A percentile compares a stretch with the other conserved stretches of the same genome.
Conservation (phyloP, 2,888 invertebrate genomes). For the Plemyria rubiginata region DNA sequence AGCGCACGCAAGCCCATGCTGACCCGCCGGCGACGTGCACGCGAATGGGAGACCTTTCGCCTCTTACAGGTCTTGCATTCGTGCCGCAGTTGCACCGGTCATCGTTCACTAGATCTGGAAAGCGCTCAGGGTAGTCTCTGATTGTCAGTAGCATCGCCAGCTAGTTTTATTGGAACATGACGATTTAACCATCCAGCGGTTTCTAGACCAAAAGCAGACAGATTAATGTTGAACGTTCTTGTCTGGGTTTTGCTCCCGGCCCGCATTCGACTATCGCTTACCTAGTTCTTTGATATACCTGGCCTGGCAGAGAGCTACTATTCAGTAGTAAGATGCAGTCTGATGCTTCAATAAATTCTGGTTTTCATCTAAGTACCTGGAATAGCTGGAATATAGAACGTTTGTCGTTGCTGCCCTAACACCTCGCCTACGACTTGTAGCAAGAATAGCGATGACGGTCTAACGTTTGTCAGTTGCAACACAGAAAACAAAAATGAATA, state of each 20-base stretch:
- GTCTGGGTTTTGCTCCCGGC: no score
- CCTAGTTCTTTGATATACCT: not conserved
- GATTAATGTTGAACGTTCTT: no score
- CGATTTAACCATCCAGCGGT: not conserved
- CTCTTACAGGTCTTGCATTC: not conserved
- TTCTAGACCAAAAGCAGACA: not conserved
- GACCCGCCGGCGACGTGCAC: not conserved
- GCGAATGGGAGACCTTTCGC: not conserved
- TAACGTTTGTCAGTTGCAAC: no score
- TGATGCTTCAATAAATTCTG: not conserved
- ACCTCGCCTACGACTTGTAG: constrained; percentile 75
- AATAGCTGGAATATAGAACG: not conserved
- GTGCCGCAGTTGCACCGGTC: no score
- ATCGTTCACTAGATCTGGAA: not conserved
- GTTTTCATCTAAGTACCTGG: not conserved
- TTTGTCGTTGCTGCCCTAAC: not conserved
- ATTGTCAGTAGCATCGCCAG: not conserved
- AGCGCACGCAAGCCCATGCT: no score
- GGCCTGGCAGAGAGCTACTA: not conserved
- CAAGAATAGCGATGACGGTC: no score
- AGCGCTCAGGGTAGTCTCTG: not conserved
- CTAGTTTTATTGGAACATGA: not conserved
- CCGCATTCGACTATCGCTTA: no score
- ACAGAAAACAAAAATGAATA: no score
- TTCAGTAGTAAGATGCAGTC: not conserved